Base-by-base conservation (phyloP, 2,797 vertebrate genomes). In the Hoplostethus atlanticus region DNA sequence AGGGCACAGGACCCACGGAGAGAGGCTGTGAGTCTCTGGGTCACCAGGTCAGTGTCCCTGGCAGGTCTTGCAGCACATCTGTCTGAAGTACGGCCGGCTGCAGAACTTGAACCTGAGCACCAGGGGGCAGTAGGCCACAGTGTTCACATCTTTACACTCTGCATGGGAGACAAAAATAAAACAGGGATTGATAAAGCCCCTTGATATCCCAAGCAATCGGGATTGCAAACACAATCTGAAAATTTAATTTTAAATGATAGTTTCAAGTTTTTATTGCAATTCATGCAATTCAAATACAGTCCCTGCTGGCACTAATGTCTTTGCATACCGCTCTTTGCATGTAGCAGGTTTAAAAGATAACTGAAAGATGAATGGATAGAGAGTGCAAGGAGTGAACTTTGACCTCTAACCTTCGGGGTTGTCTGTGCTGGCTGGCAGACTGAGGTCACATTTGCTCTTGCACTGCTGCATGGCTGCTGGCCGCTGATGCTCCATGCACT, bases 81-180 rank as follows among this genome's bases (percentile, higher is more conserved):
- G 98, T 95, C 97, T 96, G 95, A 99, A 99, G 94, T 99, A 99
- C 71, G 96, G 93, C 73, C 98, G 94, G 94, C 96, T 98, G 96
- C 98, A 99, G 95, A 99, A 99, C 93, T 98, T 98, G 84, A 99
- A 99, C 94, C 97, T 98, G 91, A 99, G 95, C 95, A 99, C 98
- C 90, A 99, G 96, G 75, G 98, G 98, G 95, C 98, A 99, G 94
- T 99, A 99, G 67, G 98, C 98, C 89, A 99, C 98, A 92, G 97
- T 99, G 96, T 98, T 99, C 95, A 99, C 98, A 94, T 99, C 98
- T 96, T 97, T 99, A 94, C 98, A 99, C 92, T 99, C 98, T 94
- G 73, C 47, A 81, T 69, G 42, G 63, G 31, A 73, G 44, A 85
- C 46, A 76, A 7, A 77, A 12, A 77, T 17, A 6, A 46, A 46